A percentile compares a stretch with the other conserved stretches of the same genome.
These are phyloP conservation scores for Goniozus legneri DNA, from an alignment of 1,140 invertebrate species.

Conservation along the genomic window DNA sequence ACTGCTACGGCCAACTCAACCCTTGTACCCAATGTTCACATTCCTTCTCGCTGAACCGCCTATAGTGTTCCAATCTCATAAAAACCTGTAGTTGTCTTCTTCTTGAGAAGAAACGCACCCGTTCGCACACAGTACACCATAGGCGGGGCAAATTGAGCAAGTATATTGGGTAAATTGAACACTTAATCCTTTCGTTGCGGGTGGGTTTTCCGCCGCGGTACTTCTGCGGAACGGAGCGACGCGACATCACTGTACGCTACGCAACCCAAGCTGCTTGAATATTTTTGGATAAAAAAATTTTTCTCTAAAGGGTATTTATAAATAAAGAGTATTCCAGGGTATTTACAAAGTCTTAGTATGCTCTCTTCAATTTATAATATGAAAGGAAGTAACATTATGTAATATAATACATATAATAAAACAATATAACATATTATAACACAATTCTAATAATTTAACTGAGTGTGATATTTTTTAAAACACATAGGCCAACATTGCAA, in stretches of 20 bases:
- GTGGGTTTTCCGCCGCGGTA: background rate
- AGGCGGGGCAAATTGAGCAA: conserved; percentile 10
- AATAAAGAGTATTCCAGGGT: background rate
- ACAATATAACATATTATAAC: background rate
- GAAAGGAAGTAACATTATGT: conserved; percentile 5
- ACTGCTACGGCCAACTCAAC: conserved; percentile 1
- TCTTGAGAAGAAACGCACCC: background rate
- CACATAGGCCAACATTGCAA: conserved; percentile 3
- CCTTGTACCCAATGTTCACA: background rate
- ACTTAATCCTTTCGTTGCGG: conserved; percentile 3
- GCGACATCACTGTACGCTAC: background rate
- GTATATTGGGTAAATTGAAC: conserved; percentile 29
- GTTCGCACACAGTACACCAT: background rate
- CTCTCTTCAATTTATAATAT: conserved; percentile 4
- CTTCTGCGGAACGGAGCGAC: background rate
- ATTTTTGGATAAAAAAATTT: background rate
- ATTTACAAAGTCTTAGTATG: conserved; percentile 6
- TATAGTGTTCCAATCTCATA: background rate
- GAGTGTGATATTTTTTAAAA: background rate
- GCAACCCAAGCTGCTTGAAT: background rate
- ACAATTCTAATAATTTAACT: conserved; percentile 7
- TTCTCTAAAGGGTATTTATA: background rate
- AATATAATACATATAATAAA: conserved; percentile 11
- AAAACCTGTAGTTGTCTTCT: background rate
- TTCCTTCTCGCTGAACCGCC: background rate